Evolutionary conservation across 2,888 invertebrate genomes (phyloP).

Genomic region (Congeria kusceri): DNA sequence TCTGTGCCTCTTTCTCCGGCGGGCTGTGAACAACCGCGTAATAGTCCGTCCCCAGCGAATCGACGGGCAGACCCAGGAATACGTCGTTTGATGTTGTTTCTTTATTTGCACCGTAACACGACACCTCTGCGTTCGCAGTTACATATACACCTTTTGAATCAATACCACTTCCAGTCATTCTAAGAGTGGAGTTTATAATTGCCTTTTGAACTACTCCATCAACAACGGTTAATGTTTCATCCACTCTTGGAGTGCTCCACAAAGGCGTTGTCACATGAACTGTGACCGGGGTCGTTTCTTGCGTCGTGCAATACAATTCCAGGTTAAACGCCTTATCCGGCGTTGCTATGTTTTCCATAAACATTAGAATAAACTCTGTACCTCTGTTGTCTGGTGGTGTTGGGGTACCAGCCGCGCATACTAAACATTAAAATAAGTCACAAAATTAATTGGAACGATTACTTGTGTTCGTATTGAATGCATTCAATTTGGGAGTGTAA

Average conservation of each 20-base stretch:
- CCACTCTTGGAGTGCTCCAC: slow-evolving; percentile 56
- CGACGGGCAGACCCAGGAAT: slow-evolving; percentile 64
- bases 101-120: slow-evolving; percentile 69
- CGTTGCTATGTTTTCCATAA: slow-evolving; percentile 67
- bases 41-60: slow-evolving; percentile 67
- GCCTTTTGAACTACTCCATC: slow-evolving; percentile 63
- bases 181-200: slow-evolving; percentile 41
- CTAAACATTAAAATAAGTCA: background rate
- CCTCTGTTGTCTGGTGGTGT: slow-evolving; percentile 69
- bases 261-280: slow-evolving; percentile 65
- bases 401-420: background rate
- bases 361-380: slow-evolving; percentile 66
- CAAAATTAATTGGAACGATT: too few species aligned
- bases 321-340: slow-evolving; percentile 46
- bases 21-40: slow-evolving; percentile 60
- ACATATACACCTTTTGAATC: slow-evolving; percentile 64
- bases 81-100: slow-evolving; percentile 67
- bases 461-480: too few species aligned
- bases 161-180: slow-evolving; percentile 56
- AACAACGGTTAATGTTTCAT: slow-evolving; percentile 57
- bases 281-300: slow-evolving; percentile 56
- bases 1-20: slow-evolving; percentile 48
- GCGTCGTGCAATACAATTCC: slow-evolving; percentile 67
- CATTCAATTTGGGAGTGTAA: too few species aligned
- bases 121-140: slow-evolving; percentile 61